phyloP scores from a whole-genome alignment of 2,888 invertebrate genomes.

The Scelioninae gen. 1 region DNA sequence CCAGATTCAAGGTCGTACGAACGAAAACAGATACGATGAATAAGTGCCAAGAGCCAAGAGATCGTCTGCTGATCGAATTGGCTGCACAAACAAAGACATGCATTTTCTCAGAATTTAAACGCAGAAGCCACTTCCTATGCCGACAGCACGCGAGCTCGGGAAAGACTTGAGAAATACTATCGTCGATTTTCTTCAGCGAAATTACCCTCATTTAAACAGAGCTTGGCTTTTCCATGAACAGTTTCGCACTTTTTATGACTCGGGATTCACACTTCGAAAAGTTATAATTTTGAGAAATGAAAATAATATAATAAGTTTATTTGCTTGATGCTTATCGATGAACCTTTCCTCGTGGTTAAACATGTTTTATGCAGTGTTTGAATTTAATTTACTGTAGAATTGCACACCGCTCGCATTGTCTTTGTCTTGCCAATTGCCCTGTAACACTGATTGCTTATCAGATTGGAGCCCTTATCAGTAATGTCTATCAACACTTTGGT shows the following conservation, averaged over 20 bases:
- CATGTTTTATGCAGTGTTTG: constrained; percentile 44
- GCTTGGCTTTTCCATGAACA: constrained; percentile 53
- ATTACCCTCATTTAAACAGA: constrained; percentile 52
- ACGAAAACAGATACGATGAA: constrained; percentile 11
- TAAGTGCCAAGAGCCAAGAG: background rate
- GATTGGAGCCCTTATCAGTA: constrained; percentile 8
- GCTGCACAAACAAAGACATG: constrained; percentile 52
- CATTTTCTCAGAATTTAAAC: constrained; percentile 58
- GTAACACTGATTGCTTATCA: constrained; percentile 13
- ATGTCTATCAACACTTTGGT: constrained; percentile 11
- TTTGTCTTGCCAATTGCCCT: constrained; percentile 13
- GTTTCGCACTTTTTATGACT: constrained; percentile 41
- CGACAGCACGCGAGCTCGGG: constrained; percentile 46
- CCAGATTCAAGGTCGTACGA: constrained; percentile 29
- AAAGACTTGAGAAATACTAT: constrained; percentile 59
- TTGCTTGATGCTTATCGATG: constrained; percentile 34
- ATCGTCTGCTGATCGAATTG: constrained; percentile 18
- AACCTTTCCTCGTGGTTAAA: constrained; percentile 32
- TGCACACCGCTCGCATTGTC: constrained; percentile 14
- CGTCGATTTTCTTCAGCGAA: constrained; percentile 56
- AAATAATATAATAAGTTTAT: constrained; percentile 11
- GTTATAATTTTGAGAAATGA: constrained; percentile 19
- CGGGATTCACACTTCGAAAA: constrained; percentile 43
- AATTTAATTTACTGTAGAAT: constrained; percentile 43
- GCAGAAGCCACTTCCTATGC: constrained; percentile 36